Evolutionary conservation across 2,797 vertebrate species (phyloP).

Genomic region (Bucorvus abyssinicus): DNA sequence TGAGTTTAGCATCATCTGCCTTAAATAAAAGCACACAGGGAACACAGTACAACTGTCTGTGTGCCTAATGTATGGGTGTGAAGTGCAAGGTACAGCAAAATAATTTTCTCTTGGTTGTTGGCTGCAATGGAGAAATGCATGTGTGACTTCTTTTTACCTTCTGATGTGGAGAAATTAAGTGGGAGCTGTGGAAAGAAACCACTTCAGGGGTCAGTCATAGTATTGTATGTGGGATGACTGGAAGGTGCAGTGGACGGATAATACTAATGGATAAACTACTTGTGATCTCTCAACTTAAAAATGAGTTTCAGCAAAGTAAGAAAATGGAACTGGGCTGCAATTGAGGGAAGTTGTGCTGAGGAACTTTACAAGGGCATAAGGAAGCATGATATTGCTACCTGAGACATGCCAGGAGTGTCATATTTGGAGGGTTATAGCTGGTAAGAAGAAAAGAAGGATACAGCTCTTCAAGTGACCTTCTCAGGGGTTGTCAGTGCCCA

Average conservation of each 20-base stretch:
- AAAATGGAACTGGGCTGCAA: background rate
- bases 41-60: rapidly evolving
- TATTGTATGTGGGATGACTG: background rate
- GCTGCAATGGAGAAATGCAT: rapidly evolving
- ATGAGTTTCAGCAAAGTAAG: background rate
- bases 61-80: background rate
- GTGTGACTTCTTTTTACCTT: background rate
- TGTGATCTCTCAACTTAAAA: background rate
- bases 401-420: rapidly evolving
- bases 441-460: background rate
- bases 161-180: background rate
- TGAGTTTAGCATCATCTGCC: background rate
- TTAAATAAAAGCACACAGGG: background rate
- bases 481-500: background rate
- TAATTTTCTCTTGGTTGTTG: rapidly evolving
- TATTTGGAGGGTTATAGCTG: background rate
- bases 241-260: background rate
- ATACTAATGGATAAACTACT: background rate
- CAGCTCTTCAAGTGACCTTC: background rate
- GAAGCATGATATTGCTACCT: rapidly evolving
- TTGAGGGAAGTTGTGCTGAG: background rate
- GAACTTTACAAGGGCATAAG: background rate
- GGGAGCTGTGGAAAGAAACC: background rate
- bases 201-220: background rate
- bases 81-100: background rate